A percentile compares a stretch with the other conserved stretches of the same genome.
Evolutionary conservation across 2,888 invertebrate species (phyloP).

Genomic region (Branchipolynoe longqiensis): DNA sequence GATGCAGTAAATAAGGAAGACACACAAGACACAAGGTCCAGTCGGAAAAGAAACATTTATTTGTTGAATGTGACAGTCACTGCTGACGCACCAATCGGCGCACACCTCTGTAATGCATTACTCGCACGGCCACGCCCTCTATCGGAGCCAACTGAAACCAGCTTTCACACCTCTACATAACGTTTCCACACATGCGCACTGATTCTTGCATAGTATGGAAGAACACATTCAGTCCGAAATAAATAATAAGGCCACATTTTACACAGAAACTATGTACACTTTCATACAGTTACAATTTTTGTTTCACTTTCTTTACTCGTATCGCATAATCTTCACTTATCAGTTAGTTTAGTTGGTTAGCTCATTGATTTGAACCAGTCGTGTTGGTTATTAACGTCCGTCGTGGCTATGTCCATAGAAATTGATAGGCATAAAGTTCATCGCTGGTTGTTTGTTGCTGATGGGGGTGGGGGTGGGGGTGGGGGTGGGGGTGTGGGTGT

Average conservation of each 20-base stretch:
- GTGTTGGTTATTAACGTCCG: too few species aligned
- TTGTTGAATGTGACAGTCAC: constrained; percentile 16
- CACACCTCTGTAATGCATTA: neutral
- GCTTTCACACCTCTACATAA: constrained; percentile 6
- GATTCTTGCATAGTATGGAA: constrained; percentile 53
- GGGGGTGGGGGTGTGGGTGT: too few species aligned
- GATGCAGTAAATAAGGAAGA: neutral
- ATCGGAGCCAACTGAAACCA: constrained; percentile 15
- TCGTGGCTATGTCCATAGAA: too few species aligned
- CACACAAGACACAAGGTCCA: neutral
- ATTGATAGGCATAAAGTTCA: too few species aligned
- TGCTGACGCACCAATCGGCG: constrained; percentile 4
- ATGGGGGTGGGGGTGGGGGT: too few species aligned
- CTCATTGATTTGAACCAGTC: too few species aligned
- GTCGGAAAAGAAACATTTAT: constrained; percentile 52
- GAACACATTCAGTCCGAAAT: constrained; percentile 48
- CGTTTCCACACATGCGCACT: constrained; percentile 4
- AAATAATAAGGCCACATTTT: constrained; percentile 46
- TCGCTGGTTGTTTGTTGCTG: too few species aligned
- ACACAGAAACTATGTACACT: constrained; percentile 53
- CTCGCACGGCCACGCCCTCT: constrained; percentile 38
- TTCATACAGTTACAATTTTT: constrained; percentile 26
- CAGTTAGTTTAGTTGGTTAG: too few species aligned
- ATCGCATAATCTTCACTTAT: too few species aligned
- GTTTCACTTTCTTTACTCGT: too few species aligned